Base-by-base conservation (phyloP, 2,797 vertebrate species). In the Crocidura indochinensis region DNA sequence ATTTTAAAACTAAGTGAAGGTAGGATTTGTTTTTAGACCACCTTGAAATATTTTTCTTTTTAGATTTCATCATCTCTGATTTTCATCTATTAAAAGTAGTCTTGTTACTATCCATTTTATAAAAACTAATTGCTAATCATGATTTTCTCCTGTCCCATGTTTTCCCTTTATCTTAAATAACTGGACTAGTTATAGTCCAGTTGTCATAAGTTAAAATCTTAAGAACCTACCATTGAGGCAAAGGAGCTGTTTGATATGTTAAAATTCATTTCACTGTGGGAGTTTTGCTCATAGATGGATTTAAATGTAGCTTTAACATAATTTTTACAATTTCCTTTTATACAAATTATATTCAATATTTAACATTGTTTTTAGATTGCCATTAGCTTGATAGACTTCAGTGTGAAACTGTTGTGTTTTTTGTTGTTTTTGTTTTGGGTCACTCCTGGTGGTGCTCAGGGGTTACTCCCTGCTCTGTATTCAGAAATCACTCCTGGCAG, bases 351-450 rank as follows among this genome's bases (percentile, higher is more conserved):
- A 68, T 76, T 93, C 51, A 78, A 0, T 56, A 86, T 60, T 84
- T 91, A 87, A 90, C 90, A 67, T 64, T 81, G 17, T 88, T 86
- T 76, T 64, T 81, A 91, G 60, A 71, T 94, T 68, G 51, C 47
- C 80, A 53, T 82, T 91, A 75, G 87, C 89, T 72, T 88, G 49
- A 12, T 90, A 91, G 85, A 24, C 47, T 86, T 84, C 87, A 80
- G 75, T 95, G 92, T 96, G 96, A 94, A 92, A 87, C 87, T 47
- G 27, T 86, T 44, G 5, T 27, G 27, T 86, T 71, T 81, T 65
- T 73, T 83, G n/a, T 38, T 38, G 38, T 38, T 38, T 38, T 38
- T 38, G 38, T 38, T 38, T 38, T 38, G 38, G 38, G 38, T 5
- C 38, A 38, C 38, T 2, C 5, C 38, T 5, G 2, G 38, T 5